Percentiles rank a stretch among this genome's conserved stretches.
phyloP scores from a whole-genome alignment of 2,797 vertebrate species.

The Serranus cabrilla region DNA sequence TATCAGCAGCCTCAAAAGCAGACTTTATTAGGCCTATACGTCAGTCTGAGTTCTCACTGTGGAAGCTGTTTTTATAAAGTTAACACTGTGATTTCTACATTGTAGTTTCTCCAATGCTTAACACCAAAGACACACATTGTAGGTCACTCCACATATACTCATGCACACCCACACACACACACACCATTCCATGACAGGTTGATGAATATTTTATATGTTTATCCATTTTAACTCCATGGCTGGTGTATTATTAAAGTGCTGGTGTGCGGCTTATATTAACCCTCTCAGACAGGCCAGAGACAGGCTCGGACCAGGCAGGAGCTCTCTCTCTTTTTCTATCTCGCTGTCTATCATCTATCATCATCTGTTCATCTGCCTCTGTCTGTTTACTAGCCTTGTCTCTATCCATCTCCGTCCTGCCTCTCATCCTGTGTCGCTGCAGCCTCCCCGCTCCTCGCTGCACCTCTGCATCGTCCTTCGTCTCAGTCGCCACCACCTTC shows the following conservation, averaged over 20 bases:
- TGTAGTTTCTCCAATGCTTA: constrained; percentile 42
- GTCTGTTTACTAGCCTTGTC: constrained; percentile 73
- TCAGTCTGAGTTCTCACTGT: constrained; percentile 35
- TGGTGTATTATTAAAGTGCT: constrained; percentile 82
- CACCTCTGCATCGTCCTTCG: constrained; percentile 41
- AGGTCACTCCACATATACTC: constrained; percentile 20
- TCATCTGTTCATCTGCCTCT: constrained; percentile 70
- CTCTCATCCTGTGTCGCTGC: constrained; percentile 50
- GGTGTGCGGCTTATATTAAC: constrained; percentile 79
- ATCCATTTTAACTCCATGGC: constrained; percentile 82
- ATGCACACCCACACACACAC: constrained; percentile 15
- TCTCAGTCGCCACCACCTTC: constrained; percentile 52
- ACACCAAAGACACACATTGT: constrained; percentile 9
- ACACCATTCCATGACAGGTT: constrained; percentile 67
- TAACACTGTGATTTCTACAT: constrained; percentile 21
- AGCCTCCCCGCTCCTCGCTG: constrained; percentile 40
- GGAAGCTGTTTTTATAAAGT: constrained; percentile 1
- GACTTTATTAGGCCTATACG: constrained; percentile 50
- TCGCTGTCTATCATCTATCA: constrained; percentile 69
- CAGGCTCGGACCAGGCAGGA: constrained; percentile 49
- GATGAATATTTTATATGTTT: constrained; percentile 86
- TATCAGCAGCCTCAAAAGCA: constrained; percentile 46
- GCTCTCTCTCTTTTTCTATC: constrained; percentile 37
- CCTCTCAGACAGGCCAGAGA: constrained; percentile 76
- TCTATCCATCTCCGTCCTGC: constrained; percentile 66